Conservation (phyloP, 1,140 invertebrate genomes). For the Hylaeus anthracinus region DNA sequence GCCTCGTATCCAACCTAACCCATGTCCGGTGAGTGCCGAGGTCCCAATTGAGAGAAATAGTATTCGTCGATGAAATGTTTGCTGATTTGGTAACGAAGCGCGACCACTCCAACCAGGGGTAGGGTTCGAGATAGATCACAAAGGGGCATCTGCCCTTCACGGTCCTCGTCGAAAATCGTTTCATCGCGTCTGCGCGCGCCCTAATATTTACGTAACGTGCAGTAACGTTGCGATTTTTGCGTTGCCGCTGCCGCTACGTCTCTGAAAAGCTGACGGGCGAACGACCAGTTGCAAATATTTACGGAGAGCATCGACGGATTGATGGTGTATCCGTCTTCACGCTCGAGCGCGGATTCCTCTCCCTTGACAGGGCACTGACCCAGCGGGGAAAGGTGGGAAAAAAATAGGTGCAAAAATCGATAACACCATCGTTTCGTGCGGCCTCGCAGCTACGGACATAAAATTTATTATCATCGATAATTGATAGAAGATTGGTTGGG, state of each 20-base stretch:
- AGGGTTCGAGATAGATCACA: neutral
- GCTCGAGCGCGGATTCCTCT: constrained; percentile 50
- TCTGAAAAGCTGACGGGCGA: constrained; percentile 21
- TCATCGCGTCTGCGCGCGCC: constrained; percentile 14
- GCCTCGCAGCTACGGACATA: constrained; percentile 19
- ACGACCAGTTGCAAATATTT: constrained; percentile 58
- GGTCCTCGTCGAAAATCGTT: constrained; percentile 18
- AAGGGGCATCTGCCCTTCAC: constrained; percentile 9
- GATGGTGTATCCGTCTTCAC: constrained; percentile 54
- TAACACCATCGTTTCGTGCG: constrained; percentile 52
- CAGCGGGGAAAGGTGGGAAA: constrained; percentile 19
- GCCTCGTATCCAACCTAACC: too few relatives aligned
- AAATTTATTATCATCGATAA: constrained; percentile 47
- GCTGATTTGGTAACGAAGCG: constrained; percentile 2
- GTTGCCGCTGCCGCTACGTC: neutral
- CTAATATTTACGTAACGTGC: constrained; percentile 49
- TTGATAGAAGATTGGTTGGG: neutral
- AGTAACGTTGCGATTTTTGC: constrained; percentile 46
- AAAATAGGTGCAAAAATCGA: constrained; percentile 61
- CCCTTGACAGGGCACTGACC: constrained; percentile 62
- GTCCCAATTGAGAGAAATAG: neutral
- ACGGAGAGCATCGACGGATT: constrained; percentile 56
- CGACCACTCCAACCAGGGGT: neutral
- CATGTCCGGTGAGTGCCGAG: neutral
- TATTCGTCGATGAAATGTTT: neutral